Evolutionary conservation across 2,888 invertebrate genomes (phyloP).

Genomic region (Erynnis tages): DNA sequence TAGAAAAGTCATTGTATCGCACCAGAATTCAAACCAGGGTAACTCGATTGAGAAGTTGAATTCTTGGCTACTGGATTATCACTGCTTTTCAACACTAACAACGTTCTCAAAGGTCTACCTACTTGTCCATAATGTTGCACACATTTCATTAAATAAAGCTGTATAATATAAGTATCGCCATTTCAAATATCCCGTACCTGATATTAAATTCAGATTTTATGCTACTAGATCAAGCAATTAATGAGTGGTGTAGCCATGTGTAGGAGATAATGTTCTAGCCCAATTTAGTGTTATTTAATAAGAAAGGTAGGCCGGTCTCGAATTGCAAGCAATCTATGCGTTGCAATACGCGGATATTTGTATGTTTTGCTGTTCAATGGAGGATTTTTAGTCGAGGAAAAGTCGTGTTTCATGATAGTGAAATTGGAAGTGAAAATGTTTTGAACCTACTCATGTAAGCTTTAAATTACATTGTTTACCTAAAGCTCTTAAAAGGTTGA

Average conservation of each 20-base stretch:
- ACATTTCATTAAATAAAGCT: neutral
- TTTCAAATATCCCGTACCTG: neutral
- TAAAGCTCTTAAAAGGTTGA: too few species aligned
- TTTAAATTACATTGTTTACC: too few species aligned
- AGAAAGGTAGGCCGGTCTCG: constrained; percentile 30
- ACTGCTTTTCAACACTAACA: too few species aligned
- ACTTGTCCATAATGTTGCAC: too few species aligned
- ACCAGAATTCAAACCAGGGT: too few species aligned
- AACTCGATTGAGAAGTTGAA: too few species aligned
- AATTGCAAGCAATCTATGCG: constrained; percentile 36
- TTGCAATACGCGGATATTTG: constrained; percentile 17
- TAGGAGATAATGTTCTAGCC: constrained; percentile 19
- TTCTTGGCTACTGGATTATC: too few species aligned
- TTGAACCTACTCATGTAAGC: too few species aligned
- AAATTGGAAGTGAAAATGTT: neutral
- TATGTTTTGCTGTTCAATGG: neutral
- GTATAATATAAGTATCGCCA: neutral
- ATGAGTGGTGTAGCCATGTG: constrained; percentile 10
- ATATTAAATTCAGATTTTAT: constrained; percentile 8
- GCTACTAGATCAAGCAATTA: constrained; percentile 2
- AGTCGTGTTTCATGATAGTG: neutral
- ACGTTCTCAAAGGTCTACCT: too few species aligned
- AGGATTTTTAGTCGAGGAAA: neutral
- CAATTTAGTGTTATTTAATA: constrained; percentile 33
- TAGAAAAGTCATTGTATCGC: too few species aligned